Evolutionary conservation across 2,888 invertebrate genomes (phyloP).

Genomic region (Candidula unifasciata): DNA sequence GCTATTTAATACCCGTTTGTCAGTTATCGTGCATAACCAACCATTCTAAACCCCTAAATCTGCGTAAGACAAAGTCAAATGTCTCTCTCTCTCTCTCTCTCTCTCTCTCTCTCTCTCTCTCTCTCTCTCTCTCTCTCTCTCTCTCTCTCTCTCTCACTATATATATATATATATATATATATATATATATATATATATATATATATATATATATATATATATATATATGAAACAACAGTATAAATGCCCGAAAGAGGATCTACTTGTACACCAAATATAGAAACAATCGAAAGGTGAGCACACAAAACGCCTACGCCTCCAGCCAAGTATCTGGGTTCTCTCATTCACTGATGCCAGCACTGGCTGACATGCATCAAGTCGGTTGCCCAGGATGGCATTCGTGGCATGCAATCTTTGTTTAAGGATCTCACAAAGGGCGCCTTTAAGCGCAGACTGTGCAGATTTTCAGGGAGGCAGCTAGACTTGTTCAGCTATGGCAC

Average conservation of each 20-base stretch:
- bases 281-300: constrained; percentile 1
- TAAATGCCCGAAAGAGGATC: background rate
- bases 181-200: background rate
- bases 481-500: background rate
- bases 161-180: background rate
- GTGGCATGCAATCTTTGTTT: constrained; percentile 5
- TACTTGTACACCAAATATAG: background rate
- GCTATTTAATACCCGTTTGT: no score
- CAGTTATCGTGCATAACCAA: no score
- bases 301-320: background rate
- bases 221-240: background rate
- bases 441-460: background rate
- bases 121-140: no score
- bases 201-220: background rate
- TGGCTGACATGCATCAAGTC: background rate
- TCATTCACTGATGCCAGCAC: background rate
- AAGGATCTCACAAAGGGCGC: background rate
- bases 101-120: no score
- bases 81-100: no score
- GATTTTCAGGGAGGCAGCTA: background rate
- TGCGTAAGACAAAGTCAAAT: no score
- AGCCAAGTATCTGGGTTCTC: background rate
- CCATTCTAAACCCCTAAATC: no score
- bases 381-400: constrained; percentile 6
- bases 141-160: no score